These are phyloP conservation scores for Melinaea menophilus DNA, from an alignment of 2,888 invertebrate species.

Conservation along the genomic window DNA sequence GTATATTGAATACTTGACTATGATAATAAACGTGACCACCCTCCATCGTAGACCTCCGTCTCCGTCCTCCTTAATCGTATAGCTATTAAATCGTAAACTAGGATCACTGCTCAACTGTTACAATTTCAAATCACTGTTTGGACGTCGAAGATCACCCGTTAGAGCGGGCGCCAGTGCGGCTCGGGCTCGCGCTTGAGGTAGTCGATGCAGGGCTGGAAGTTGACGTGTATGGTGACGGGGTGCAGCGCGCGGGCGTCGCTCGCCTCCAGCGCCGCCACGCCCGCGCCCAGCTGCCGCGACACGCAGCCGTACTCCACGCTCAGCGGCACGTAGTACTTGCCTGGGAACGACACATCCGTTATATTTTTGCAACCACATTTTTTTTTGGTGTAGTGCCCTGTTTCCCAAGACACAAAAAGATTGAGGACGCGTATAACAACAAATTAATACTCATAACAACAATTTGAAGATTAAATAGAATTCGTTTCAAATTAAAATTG, in stretches of 20 bases:
- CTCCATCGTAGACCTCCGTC: no score
- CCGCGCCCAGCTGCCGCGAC: slow-evolving; percentile 81
- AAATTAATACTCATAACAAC: no score
- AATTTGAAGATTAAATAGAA: no score
- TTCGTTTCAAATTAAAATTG: no score
- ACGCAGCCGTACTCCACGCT: slow-evolving; percentile 86
- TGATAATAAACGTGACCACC: no score
- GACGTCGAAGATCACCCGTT: slow-evolving; percentile 15
- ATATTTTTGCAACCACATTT: neutral
- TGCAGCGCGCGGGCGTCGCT: slow-evolving; percentile 81
- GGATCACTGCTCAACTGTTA: no score
- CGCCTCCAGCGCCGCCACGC: slow-evolving; percentile 56
- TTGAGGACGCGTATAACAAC: no score
- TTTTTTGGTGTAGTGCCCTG: no score
- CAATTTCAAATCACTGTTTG: neutral
- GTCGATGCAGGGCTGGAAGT: slow-evolving; percentile 78
- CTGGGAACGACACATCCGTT: slow-evolving; percentile 40
- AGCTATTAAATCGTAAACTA: no score
- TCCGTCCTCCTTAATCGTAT: no score
- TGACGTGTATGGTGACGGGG: slow-evolving; percentile 94
- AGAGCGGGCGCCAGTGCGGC: slow-evolving; percentile 51
- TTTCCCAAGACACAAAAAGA: no score
- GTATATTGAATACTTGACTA: no score
- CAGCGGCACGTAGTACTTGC: slow-evolving; percentile 89
- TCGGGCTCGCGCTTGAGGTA: slow-evolving; percentile 61